phyloP scores from a whole-genome alignment of 2,113 vertebrate genomes.

The Cacatua alba region DNA sequence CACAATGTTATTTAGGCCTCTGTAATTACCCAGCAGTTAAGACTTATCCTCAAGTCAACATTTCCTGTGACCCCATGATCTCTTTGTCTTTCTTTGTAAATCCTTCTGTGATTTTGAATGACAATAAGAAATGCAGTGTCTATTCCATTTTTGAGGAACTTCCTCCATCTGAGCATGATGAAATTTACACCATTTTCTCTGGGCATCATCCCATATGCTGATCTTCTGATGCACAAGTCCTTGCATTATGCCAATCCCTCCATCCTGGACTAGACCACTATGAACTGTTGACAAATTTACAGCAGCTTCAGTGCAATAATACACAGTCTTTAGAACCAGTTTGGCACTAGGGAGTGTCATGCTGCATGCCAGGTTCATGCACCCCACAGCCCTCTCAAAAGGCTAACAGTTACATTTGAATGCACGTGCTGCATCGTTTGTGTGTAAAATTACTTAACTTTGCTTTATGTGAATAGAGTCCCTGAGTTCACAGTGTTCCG shows the following conservation, averaged over 20 bases:
- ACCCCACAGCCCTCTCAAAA: background rate
- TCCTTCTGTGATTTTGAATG: background rate
- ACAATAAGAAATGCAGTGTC: background rate
- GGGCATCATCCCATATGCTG: background rate
- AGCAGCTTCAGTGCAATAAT: background rate
- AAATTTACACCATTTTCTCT: background rate
- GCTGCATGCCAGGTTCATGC: rapidly evolving
- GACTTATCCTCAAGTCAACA: background rate
- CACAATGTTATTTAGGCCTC: rapidly evolving
- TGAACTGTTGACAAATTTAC: background rate
- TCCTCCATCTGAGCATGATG: background rate
- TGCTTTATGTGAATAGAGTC: background rate
- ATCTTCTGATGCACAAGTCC: background rate
- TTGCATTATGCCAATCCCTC: background rate
- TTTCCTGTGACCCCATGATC: background rate
- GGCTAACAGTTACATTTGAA: background rate
- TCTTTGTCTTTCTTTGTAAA: background rate
- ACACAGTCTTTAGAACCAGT: background rate
- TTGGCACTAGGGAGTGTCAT: rapidly evolving
- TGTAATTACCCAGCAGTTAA: background rate
- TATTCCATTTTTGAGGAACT: background rate
- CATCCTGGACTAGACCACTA: background rate
- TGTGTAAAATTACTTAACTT: background rate
- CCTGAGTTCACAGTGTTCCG: background rate
- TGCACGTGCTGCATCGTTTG: background rate